Percentiles rank a stretch among this genome's conserved stretches.
Evolutionary conservation across 1,140 invertebrate species (phyloP).

Genomic region (Drosophila punjabiensis): DNA sequence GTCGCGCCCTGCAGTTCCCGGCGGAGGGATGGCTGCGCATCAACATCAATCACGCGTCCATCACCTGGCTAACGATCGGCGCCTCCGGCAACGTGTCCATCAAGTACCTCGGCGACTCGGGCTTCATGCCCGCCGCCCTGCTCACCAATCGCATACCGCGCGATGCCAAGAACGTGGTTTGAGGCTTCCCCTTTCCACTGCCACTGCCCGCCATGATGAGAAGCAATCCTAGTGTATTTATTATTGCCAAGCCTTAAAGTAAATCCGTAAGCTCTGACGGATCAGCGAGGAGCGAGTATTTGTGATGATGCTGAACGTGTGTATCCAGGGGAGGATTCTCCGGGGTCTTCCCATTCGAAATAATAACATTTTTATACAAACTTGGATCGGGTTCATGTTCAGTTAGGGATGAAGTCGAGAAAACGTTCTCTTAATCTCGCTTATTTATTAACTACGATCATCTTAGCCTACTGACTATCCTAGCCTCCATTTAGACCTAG

Average conservation of each 20-base stretch:
- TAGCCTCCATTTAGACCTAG: background rate
- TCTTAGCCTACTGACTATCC: too few species aligned
- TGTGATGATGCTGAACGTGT: conserved; percentile 13
- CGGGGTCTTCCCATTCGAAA: conserved; percentile 5
- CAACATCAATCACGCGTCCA: conserved; percentile 95
- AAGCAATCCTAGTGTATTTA: conserved; percentile 33
- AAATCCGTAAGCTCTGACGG: conserved; percentile 1
- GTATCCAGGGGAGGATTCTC: background rate
- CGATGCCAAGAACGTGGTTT: conserved; percentile 76
- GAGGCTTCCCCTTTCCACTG: conserved; percentile 5
- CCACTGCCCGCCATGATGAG: conserved; percentile 1
- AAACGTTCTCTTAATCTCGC: background rate
- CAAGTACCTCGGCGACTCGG: conserved; percentile 93
- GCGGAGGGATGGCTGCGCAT: conserved; percentile 98
- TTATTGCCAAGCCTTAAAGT: conserved; percentile 34
- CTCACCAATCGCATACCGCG: conserved; percentile 79
- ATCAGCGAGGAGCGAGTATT: background rate
- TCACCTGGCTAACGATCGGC: conserved; percentile 95
- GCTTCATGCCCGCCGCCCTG: conserved; percentile 90
- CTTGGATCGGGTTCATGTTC: background rate
- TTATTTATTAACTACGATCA: background rate
- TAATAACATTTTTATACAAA: conserved; percentile 28
- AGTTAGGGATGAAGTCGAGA: background rate
- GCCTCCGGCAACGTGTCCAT: conserved; percentile 95
- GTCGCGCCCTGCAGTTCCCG: conserved; percentile 98